Conservation (phyloP, 2,797 vertebrate species). For the Halcyon smyrnensis region DNA sequence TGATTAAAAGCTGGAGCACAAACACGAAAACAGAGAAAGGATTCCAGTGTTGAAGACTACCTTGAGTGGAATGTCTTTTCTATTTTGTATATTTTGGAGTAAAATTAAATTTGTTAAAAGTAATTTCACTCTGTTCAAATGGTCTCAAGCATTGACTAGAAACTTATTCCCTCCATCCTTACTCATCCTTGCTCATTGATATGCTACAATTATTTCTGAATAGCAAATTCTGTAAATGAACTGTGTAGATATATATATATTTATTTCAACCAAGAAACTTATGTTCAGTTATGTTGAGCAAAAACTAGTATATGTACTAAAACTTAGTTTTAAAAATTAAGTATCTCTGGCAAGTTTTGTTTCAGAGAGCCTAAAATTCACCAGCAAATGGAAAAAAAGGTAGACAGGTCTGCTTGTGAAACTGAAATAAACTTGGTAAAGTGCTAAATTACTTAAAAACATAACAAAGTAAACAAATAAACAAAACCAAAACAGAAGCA, state of each 20-base stretch:
- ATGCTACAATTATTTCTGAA: neutral
- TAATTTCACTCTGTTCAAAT: neutral
- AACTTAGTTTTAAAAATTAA: neutral
- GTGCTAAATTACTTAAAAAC: neutral
- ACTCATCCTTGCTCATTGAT: neutral
- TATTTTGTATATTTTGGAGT: neutral
- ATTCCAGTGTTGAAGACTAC: neutral
- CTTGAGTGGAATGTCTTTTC: neutral
- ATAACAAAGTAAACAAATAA: too few relatives aligned
- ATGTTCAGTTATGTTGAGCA: neutral
- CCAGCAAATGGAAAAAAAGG: neutral
- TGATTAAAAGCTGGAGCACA: neutral
- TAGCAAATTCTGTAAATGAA: neutral
- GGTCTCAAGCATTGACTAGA: neutral
- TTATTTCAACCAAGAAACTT: neutral
- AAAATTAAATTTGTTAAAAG: neutral
- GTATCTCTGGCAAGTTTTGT: neutral
- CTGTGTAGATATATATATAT: neutral
- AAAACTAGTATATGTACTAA: neutral
- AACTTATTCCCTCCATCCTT: neutral
- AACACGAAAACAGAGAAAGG: neutral
- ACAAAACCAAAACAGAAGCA: too few relatives aligned
- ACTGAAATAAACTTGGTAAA: neutral
- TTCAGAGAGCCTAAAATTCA: neutral
- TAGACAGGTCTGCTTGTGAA: neutral